Base-by-base conservation (phyloP, 2,888 invertebrate genomes). In the Pandemis corylana region DNA sequence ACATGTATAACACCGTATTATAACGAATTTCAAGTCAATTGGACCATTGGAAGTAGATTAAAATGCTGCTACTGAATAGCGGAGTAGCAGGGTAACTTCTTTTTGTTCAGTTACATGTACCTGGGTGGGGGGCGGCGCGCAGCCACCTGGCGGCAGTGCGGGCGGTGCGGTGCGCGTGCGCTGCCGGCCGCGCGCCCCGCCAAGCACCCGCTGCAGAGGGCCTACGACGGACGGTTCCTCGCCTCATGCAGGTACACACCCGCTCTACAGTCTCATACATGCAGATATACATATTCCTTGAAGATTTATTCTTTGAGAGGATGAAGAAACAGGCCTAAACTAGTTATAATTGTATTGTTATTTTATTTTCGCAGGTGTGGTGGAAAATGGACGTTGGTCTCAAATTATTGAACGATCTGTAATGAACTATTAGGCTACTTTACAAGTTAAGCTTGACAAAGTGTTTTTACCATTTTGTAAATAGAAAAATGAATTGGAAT, bases 311-410 rank as follows among this genome's bases (percentile, higher is more conserved):
- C 28, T 36, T 36, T 36, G 28, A 36, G 28, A 36, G 28, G 28
- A 36, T 36, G 4, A 36, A 36, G 28, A 36, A 4, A 36, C 28
- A 0, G 28, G 28, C 28, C 28, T 36, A 28, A 28, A 36, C 28
- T 36, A 36, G 28, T 36, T 36, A 36, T 4, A 36, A 36, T 36
- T 36, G 2, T 4, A 36, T 36, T 36, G 28, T 78, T 20, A 20
- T 77, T 56, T 70, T 80, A 81, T 80, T 80, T 69, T 95, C 94
- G 64, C 90, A 95, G 95, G 79, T 95, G 95, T 77, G 95, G 95
- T 7, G 95, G 95, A 13, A 93, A 94, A 77, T 95, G 95, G 95
- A 92, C 94, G 41, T 85, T 95, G 61, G 90, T 93, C 77, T 89
- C 91, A 13, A 95, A 93, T 78, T 74, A 74, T 9, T 69, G 15